Percentiles rank a stretch among this genome's conserved stretches.
Evolutionary conservation across 92 coral and sea anemone genomes (phyloP).

Genomic region (Blastomussa wellsi): DNA sequence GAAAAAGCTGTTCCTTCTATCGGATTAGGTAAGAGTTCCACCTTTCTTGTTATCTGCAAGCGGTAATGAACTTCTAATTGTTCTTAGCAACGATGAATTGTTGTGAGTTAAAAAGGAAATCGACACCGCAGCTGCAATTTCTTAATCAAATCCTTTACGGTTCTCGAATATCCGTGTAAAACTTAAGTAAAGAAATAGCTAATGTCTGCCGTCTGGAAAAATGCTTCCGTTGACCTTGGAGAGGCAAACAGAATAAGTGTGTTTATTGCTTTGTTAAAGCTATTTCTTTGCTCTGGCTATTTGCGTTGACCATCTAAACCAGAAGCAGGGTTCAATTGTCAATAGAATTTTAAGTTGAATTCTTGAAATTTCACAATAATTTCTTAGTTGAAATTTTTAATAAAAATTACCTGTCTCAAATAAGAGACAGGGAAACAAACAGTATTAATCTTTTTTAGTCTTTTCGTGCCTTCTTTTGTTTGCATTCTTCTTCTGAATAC

Average conservation of each 20-base stretch:
- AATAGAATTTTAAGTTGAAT: not conserved
- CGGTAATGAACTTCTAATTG: constrained; percentile 24
- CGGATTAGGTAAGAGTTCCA: constrained; percentile 83
- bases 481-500: constrained; percentile 11
- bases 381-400: not conserved
- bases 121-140: not conserved
- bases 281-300: not conserved
- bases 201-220: constrained; percentile 15
- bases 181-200: not conserved
- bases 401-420: constrained; percentile 6
- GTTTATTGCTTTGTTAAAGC: not conserved
- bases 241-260: not conserved
- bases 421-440: not conserved
- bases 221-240: not conserved
- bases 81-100: constrained; percentile 54
- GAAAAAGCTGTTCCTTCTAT: constrained; percentile 92
- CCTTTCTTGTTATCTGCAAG: not conserved
- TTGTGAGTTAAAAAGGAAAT: constrained; percentile 9
- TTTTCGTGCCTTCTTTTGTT: constrained; percentile 10
- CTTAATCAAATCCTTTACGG: not conserved
- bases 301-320: not conserved
- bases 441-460: not conserved
- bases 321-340: not conserved
- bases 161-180: not conserved
- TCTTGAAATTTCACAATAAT: not conserved